Conservation (phyloP, 2,113 vertebrate genomes). For the Pterocles orientalis region DNA sequence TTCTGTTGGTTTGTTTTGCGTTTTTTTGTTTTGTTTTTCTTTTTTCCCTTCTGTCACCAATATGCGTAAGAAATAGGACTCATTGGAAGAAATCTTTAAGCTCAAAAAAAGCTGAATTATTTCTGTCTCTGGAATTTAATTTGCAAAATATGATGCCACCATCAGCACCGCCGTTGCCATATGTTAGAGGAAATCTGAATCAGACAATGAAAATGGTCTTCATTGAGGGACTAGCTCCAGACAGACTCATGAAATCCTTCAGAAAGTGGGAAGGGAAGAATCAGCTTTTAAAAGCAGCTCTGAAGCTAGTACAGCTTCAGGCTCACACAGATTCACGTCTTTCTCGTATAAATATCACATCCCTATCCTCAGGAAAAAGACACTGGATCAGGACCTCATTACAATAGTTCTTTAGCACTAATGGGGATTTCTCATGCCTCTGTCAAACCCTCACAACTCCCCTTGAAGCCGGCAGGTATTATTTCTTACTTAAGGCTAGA, state of each 20-base stretch:
- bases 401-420: neutral
- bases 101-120: neutral
- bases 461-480: neutral
- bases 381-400: neutral
- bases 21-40: too few relatives aligned
- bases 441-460: neutral
- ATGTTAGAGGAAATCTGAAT: neutral
- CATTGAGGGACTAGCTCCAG: neutral
- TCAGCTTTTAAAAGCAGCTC: neutral
- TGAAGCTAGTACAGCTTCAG: neutral
- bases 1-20: neutral
- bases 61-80: neutral
- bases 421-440: neutral
- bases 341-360: neutral
- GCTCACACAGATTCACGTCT: neutral
- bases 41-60: too few relatives aligned
- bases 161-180: neutral
- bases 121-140: neutral
- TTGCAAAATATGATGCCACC: neutral
- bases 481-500: conserved; percentile 2
- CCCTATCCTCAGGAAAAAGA: neutral
- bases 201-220: neutral
- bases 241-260: neutral
- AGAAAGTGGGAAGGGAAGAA: neutral
- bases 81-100: neutral